Evolutionary conservation across 2,797 vertebrate species (phyloP).

Genomic region (Sciurus carolinensis): DNA sequence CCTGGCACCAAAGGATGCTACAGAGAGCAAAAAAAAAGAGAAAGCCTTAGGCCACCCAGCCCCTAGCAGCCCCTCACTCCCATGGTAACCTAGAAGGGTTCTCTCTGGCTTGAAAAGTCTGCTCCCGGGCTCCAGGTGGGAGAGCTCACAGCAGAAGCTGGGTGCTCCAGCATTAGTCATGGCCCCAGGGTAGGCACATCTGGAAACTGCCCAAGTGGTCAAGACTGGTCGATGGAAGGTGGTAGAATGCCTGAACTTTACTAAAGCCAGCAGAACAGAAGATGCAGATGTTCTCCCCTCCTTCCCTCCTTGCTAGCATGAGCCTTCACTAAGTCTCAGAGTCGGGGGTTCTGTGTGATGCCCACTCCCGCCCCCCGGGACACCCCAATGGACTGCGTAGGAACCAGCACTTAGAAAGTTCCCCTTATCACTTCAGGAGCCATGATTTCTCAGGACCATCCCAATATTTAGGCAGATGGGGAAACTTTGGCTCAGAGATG

Average conservation of each 20-base stretch:
- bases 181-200: no score
- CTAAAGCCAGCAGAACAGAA: not conserved
- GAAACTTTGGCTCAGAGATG: not conserved
- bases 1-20: not conserved
- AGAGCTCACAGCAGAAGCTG: not conserved
- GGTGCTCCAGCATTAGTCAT: fast-evolving
- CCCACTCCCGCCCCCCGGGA: not conserved
- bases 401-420: not conserved
- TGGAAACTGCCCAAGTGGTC: not conserved
- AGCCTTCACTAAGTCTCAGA: not conserved
- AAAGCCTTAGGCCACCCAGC: fast-evolving
- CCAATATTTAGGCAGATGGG: not conserved
- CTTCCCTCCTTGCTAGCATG: not conserved
- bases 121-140: not conserved
- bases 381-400: fast-evolving
- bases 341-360: not conserved
- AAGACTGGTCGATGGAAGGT: not conserved
- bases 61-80: not conserved
- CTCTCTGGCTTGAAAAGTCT: not conserved
- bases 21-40: not conserved
- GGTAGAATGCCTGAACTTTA: not conserved
- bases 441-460: not conserved
- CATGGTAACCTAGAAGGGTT: not conserved
- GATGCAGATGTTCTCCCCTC: no score
- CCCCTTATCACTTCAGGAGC: not conserved